Base-by-base conservation (phyloP, 2,113 vertebrate genomes). In the Psettodes erumei region DNA sequence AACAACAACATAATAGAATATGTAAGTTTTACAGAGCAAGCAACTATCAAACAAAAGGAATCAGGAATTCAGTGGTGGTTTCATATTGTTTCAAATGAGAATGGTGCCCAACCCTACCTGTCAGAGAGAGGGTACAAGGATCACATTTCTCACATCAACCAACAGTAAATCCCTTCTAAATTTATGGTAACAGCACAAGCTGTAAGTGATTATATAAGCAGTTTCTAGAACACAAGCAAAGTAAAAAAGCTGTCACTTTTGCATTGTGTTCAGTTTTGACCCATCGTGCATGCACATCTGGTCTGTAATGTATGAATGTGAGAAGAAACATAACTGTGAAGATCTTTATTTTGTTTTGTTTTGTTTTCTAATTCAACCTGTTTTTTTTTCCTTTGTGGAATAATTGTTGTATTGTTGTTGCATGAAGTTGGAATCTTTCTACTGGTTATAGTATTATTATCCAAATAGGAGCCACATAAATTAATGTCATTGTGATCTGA, bases 381-480 rank as follows among this genome's bases (percentile, higher is more conserved):
- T 84, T 79, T 50, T 77, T 74, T 73, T 18, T 75, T 28, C 47
- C 11, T 62, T 7, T 72, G 89, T 88, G 78, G 63, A 73, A 59
- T 77, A 82, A 58, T 74, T 87, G 77, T 90, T 78, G 77, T 89
- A 69, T 62, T 77, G 61, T 79, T 83, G 71, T 85, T 90, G 90
- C 92, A 91, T 91, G 90, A 87, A 61, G 23, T 71, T 81, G 75
- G 58, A 90, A 75, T 64, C 54, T 88, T 89, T 88, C 74, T 86
- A 81, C 74, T 81, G 61, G 72, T 80, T 67, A 69, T 74, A 74
- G 40, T 62, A 62, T 71, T 77, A 75, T 40, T 30, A 62, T 74
- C 73, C 74, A 76, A 64, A 77, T 50, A 63, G 63, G 56, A 75
- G 68, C 42, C 51, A 79, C 61, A 81, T 51, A 51, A 63, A 71